Conservation (phyloP, 2,888 invertebrate species). For the Ryuthela nishihirai region DNA sequence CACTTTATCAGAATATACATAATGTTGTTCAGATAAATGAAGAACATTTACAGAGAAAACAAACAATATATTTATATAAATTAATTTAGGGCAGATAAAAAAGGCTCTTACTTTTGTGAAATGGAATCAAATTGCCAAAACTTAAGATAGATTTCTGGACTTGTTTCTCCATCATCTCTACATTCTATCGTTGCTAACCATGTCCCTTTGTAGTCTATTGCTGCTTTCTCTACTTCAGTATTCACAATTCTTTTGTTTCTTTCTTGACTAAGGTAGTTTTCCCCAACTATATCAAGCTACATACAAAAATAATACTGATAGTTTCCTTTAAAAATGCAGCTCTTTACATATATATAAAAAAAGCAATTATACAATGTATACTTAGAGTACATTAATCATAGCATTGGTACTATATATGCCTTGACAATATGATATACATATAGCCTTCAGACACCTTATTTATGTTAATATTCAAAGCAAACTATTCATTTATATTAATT, state of each 20-base stretch:
- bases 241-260: conserved; percentile 59
- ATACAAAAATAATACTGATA: neutral
- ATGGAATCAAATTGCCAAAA: conserved; percentile 65
- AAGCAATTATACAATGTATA: too few relatives aligned
- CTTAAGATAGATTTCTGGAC: conserved; percentile 65
- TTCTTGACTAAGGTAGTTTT: conserved; percentile 66
- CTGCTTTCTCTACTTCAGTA: conserved; percentile 62
- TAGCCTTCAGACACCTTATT: too few relatives aligned
- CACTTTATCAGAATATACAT: too few relatives aligned
- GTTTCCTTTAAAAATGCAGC: too few relatives aligned
- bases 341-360: neutral
- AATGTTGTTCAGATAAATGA: too few relatives aligned
- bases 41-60: too few relatives aligned
- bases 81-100: conserved; percentile 6
- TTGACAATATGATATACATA: too few relatives aligned
- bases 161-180: conserved; percentile 58
- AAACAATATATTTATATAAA: too few relatives aligned
- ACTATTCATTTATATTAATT: too few relatives aligned
- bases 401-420: too few relatives aligned
- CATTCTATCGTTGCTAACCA: conserved; percentile 67
- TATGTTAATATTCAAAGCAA: too few relatives aligned
- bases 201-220: conserved; percentile 61
- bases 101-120: conserved; percentile 60
- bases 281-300: conserved; percentile 62
- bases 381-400: too few relatives aligned